A percentile compares a stretch with the other conserved stretches of the same genome.
Conservation (phyloP, 2,888 invertebrate genomes). For the Teinopalpus imperialis region DNA sequence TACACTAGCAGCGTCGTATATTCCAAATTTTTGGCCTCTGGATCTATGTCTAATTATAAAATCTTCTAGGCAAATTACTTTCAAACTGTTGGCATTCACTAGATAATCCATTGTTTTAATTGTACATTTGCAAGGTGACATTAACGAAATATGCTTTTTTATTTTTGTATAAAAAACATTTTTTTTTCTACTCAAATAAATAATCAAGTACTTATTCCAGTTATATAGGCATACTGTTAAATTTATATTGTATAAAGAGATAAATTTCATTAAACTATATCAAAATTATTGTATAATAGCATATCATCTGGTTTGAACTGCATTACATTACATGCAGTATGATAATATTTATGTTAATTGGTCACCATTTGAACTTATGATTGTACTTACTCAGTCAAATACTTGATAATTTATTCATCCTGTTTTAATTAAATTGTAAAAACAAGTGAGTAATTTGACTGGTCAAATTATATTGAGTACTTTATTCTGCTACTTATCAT, state of each 20-base stretch:
- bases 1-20: constrained; percentile 35
- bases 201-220: no score
- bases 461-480: no score
- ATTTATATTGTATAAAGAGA: background rate
- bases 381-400: constrained; percentile 7
- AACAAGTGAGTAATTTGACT: no score
- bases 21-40: constrained; percentile 31
- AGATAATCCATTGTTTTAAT: no score
- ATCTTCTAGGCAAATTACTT: background rate
- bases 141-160: no score
- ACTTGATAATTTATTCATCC: background rate
- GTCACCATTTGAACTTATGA: constrained; percentile 12
- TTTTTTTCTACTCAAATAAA: no score
- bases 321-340: constrained; percentile 1
- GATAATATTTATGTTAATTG: constrained; percentile 21
- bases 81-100: constrained; percentile 11
- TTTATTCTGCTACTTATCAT: no score
- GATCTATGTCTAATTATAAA: constrained; percentile 44
- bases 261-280: constrained; percentile 1
- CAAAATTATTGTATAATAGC: background rate
- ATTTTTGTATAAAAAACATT: no score
- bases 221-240: no score
- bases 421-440: background rate
- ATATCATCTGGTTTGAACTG: constrained; percentile 17
- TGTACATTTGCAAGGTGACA: no score